A percentile compares a stretch with the other conserved stretches of the same genome.
Evolutionary conservation across 2,888 invertebrate genomes (phyloP).

Genomic region (Ectemnius continuus): DNA sequence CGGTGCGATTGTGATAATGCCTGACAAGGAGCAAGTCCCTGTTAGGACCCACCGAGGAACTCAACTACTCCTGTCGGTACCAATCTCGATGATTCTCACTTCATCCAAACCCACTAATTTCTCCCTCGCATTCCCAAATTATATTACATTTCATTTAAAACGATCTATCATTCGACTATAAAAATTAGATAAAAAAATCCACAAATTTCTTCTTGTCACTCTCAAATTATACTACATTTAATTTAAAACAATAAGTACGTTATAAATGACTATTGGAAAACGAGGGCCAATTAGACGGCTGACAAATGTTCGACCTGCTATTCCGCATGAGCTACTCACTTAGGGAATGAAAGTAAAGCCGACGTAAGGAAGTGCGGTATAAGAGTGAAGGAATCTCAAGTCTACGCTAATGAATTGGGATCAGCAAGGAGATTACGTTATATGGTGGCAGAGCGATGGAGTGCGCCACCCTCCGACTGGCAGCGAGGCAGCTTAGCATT

Average conservation of each 20-base stretch:
- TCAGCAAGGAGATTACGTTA: not conserved
- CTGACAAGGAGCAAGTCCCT: constrained; percentile 58
- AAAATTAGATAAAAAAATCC: not conserved
- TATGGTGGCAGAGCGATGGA: constrained; percentile 9
- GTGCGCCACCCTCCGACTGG: constrained; percentile 37
- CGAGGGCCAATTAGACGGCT: constrained; percentile 68
- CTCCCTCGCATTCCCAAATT: too few species aligned
- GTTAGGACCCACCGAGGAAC: constrained; percentile 48
- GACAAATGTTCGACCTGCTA: constrained; percentile 76
- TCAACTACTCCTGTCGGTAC: too few species aligned
- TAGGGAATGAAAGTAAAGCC: not conserved
- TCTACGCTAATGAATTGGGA: not conserved
- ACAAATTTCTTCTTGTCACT: too few species aligned
- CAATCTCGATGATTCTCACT: too few species aligned
- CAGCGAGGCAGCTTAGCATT: constrained; percentile 65
- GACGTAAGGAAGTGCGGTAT: too few species aligned
- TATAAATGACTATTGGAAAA: constrained; percentile 52
- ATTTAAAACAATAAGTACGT: constrained; percentile 48
- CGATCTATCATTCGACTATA: not conserved
- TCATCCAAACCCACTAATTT: too few species aligned
- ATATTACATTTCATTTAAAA: too few species aligned
- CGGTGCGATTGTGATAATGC: constrained; percentile 64
- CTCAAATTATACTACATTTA: too few species aligned
- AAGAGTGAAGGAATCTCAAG: not conserved
- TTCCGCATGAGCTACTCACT: constrained; percentile 67